Conservation (phyloP, 2,888 invertebrate genomes). For the Rotaria magnacalcarata region DNA sequence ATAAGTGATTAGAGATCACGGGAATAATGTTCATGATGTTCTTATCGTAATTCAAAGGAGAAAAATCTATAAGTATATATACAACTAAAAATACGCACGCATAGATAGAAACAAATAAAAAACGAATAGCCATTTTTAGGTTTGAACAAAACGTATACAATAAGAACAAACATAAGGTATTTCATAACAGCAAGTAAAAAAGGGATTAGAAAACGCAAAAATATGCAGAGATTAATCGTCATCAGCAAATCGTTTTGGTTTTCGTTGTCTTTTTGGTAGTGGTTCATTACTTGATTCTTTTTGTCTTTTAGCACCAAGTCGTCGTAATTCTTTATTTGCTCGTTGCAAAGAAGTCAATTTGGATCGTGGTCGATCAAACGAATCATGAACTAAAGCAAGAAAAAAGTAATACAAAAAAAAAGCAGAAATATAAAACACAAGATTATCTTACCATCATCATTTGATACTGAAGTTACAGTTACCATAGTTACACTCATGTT, state of each 20-base stretch:
- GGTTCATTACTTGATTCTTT: not conserved
- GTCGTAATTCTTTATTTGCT: not conserved
- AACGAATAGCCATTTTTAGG: not conserved
- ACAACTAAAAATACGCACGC: not conserved
- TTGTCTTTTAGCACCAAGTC: conserved; percentile 12
- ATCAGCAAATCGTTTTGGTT: not conserved
- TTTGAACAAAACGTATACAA: not conserved
- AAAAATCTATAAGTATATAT: not conserved
- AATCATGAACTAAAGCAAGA: not conserved
- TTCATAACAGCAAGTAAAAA: not conserved
- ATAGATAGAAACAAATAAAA: not conserved
- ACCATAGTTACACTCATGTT: not conserved
- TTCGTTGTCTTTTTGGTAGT: not conserved
- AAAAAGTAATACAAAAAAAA: not conserved
- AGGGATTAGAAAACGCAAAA: not conserved
- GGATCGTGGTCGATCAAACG: not conserved
- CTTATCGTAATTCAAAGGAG: not conserved
- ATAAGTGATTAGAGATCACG: not conserved
- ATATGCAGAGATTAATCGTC: not conserved
- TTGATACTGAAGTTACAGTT: not conserved
- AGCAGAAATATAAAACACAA: not conserved
- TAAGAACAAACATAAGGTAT: not conserved
- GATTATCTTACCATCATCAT: not conserved
- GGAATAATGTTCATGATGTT: not conserved
- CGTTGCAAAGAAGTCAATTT: not conserved